Base-by-base conservation (phyloP, 2,113 vertebrate genomes). In the Lagopus muta region DNA sequence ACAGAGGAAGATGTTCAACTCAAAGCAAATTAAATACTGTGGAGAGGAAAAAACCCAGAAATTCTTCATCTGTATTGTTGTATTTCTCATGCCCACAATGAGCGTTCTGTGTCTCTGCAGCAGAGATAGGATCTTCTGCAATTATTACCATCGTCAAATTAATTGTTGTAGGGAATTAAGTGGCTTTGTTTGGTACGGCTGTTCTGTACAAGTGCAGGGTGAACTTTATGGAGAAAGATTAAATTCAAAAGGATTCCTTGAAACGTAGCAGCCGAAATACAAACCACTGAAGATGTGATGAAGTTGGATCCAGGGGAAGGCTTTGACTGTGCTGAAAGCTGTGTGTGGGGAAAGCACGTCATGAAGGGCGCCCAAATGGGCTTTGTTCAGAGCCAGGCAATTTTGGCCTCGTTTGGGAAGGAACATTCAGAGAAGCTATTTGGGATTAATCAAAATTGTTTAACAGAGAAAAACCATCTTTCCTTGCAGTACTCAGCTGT, bases 11-110 rank as follows among this genome's bases (percentile, higher is more conserved):
- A 55, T 91, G 94, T 90, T 77, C 52, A 72, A 88, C 80, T 93
- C 50, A 54, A 52, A 92, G 52, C 47, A 91, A 94, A 92, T 89
- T 79, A 88, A 90, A 40, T 84, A 6, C 57, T 82, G 73, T 65
- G 38, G 86, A 65, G 55, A 72, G 66, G 88, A 79, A 61, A 91
- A 73, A 18, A 85, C 4, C 14, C 52, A 17, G 52, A 54, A 48
- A 20, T 13, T 78, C 8, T 77, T 36, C 64, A 38, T 45, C 9
- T 43, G 14, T 73, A 58, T 80, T 50, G 43, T 75, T 87, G 2
- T 77, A 74, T 80, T 93, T 89, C 72, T 60, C 7, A 1, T 34
- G 83, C 10, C 24, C 61, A 54, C 18, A 48, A 71, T 0, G 2
- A 75, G 75, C 16, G 40, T 74, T 45, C 43, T 73, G 28, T 24